Evolutionary conservation across 2,113 vertebrate species (phyloP).

Genomic region (Triplophysa siluroides): DNA sequence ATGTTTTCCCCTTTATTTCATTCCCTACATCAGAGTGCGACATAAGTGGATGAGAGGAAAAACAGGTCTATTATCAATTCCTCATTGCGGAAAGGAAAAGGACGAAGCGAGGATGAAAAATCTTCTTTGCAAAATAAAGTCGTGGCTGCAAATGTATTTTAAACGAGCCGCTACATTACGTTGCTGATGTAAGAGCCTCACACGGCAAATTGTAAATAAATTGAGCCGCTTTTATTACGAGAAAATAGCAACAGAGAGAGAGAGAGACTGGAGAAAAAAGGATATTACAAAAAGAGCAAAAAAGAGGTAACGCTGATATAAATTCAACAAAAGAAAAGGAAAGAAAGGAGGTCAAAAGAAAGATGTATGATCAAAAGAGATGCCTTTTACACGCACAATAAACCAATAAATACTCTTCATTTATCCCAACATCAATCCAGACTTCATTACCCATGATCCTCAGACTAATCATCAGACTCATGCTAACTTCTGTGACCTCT

Average conservation of each 20-base stretch:
- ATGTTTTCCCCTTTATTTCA: constrained; percentile 58
- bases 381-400: not conserved
- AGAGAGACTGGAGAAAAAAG: constrained; percentile 10
- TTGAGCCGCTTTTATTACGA: constrained; percentile 65
- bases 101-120: constrained; percentile 65
- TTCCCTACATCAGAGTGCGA: constrained; percentile 44
- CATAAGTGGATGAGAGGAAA: constrained; percentile 51
- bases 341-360: not conserved
- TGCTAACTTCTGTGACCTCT: constrained; percentile 16
- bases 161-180: constrained; percentile 74
- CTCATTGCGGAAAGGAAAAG: constrained; percentile 55
- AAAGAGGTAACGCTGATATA: not conserved
- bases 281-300: not conserved
- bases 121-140: constrained; percentile 68
- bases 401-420: constrained; percentile 14
- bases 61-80: constrained; percentile 56
- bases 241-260: constrained; percentile 39
- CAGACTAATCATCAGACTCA: constrained; percentile 17
- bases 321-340: constrained; percentile 4
- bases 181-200: constrained; percentile 67
- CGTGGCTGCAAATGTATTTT: constrained; percentile 72
- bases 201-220: constrained; percentile 74
- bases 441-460: constrained; percentile 29
- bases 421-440: constrained; percentile 19
- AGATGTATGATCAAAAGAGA: constrained; percentile 10